Percentiles rank a stretch among this genome's conserved stretches.
phyloP scores from a whole-genome alignment of 1,140 invertebrate genomes.

The Musca vetustissima region DNA sequence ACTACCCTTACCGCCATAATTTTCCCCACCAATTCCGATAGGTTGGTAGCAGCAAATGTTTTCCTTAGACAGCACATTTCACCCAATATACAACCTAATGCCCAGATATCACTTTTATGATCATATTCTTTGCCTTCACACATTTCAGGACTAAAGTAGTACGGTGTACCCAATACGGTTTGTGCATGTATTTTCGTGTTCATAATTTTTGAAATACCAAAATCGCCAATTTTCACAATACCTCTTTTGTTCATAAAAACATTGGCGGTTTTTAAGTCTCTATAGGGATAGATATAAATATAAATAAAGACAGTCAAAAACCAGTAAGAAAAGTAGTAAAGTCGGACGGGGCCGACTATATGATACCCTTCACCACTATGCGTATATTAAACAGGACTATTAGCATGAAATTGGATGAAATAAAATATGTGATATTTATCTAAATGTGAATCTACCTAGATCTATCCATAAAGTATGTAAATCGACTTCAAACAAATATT shows the following conservation, averaged over 20 bases:
- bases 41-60: conserved; percentile 76
- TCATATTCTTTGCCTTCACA: conserved; percentile 78
- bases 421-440: too few relatives aligned
- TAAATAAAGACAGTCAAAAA: background rate
- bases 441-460: too few relatives aligned
- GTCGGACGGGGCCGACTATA: too few relatives aligned
- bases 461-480: too few relatives aligned
- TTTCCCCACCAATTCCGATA: conserved; percentile 76
- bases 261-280: conserved; percentile 78
- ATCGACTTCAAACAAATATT: too few relatives aligned
- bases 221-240: conserved; percentile 73
- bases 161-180: conserved; percentile 79
- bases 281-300: conserved; percentile 36
- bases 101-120: conserved; percentile 81
- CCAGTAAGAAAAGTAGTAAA: background rate
- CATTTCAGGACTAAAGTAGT: conserved; percentile 84
- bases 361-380: too few relatives aligned
- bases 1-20: conserved; percentile 68
- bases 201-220: conserved; percentile 80
- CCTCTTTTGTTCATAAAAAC: conserved; percentile 73
- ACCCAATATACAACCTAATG: conserved; percentile 77
- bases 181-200: conserved; percentile 70
- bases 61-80: conserved; percentile 79
- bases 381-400: too few relatives aligned
- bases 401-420: too few relatives aligned